Evolutionary conservation across 2,888 invertebrate genomes (phyloP).

Genomic region (Agelastica alni): DNA sequence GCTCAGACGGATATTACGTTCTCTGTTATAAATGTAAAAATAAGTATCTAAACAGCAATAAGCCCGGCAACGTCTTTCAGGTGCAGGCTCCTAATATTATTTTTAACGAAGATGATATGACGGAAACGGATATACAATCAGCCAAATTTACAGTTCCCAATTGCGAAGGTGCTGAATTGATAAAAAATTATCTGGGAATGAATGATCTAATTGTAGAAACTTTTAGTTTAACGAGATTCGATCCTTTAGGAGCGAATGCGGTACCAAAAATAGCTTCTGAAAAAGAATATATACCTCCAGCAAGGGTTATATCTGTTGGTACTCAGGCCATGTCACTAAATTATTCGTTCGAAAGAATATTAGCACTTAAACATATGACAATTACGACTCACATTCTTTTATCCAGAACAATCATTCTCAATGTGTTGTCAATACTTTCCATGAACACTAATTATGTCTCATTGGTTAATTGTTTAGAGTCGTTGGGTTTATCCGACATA

Average conservation of each 20-base stretch:
- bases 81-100: conserved; percentile 55
- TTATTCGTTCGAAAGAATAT: conserved; percentile 58
- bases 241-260: conserved; percentile 61
- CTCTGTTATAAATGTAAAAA: conserved; percentile 61
- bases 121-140: conserved; percentile 48
- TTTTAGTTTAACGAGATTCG: conserved; percentile 58
- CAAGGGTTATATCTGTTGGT: conserved; percentile 44
- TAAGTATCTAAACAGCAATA: conserved; percentile 49
- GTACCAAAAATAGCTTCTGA: conserved; percentile 53
- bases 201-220: conserved; percentile 52
- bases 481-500: conserved; percentile 61
- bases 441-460: conserved; percentile 47
- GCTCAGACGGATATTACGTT: conserved; percentile 56
- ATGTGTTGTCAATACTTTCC: conserved; percentile 58
- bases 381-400: conserved; percentile 61
- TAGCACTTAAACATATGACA: conserved; percentile 60
- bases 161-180: conserved; percentile 47
- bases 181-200: conserved; percentile 50
- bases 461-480: conserved; percentile 50
- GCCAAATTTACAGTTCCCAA: conserved; percentile 45
- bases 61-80: conserved; percentile 38
- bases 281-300: conserved; percentile 35
- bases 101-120: conserved; percentile 50
- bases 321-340: conserved; percentile 60
- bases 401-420: conserved; percentile 62